phyloP scores from a whole-genome alignment of 1,140 invertebrate genomes.

The Diuraphis noxia region DNA sequence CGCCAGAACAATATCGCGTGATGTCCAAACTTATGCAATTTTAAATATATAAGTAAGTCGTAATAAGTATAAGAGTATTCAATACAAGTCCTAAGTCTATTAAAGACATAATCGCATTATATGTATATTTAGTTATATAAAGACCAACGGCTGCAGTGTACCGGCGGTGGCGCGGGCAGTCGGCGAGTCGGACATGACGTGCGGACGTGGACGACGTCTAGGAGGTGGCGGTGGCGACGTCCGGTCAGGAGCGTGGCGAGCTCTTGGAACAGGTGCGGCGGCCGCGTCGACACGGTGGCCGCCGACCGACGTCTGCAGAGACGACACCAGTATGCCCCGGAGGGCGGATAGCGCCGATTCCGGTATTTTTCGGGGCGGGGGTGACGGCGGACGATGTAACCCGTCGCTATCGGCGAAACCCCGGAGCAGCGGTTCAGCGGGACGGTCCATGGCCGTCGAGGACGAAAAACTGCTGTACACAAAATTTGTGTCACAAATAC shows the following conservation, averaged over 20 bases:
- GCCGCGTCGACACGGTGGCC: constrained; percentile 60
- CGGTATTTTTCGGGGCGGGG: constrained; percentile 39
- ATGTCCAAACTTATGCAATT: neutral
- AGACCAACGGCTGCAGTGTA: constrained; percentile 44
- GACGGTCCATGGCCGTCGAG: neutral
- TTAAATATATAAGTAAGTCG: neutral
- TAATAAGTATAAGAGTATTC: neutral
- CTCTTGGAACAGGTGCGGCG: constrained; percentile 61
- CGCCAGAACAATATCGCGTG: neutral
- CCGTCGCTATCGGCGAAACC: neutral
- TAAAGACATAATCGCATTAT: neutral
- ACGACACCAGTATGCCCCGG: constrained; percentile 66
- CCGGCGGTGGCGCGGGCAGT: neutral
- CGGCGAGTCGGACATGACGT: neutral
- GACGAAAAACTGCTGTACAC: neutral
- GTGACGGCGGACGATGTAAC: neutral
- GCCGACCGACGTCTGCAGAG: constrained; percentile 63
- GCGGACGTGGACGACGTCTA: constrained; percentile 55
- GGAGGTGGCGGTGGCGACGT: constrained; percentile 31
- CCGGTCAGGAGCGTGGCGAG: neutral
- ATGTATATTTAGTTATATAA: neutral
- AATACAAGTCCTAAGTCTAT: neutral
- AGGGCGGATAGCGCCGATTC: constrained; percentile 62
- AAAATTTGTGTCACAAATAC: too few relatives aligned
- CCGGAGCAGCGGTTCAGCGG: neutral